Percentiles rank a stretch among this genome's conserved stretches.
These are phyloP conservation scores for Drosophila affinis DNA, from an alignment of 2,888 invertebrate species.

Conservation along the genomic window DNA sequence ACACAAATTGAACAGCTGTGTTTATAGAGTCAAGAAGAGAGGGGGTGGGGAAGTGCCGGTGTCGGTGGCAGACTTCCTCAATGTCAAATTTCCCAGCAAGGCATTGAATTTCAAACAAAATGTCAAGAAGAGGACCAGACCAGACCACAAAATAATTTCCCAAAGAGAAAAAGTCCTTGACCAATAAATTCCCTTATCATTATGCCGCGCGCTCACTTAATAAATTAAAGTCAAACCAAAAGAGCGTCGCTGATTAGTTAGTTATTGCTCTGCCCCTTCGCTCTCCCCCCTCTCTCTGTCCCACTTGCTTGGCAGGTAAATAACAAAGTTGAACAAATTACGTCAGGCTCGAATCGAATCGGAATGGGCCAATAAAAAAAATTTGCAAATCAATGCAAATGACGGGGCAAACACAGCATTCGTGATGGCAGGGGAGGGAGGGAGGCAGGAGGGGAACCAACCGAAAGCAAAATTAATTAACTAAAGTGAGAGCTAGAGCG, in stretches of 20 bases:
- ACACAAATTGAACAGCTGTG: constrained; percentile 42
- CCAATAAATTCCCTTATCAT: not conserved
- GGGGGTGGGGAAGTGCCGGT: not conserved
- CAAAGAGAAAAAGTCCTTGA: constrained; percentile 19
- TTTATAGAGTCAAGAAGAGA: constrained; percentile 13
- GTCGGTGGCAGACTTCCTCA: constrained; percentile 23
- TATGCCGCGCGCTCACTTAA: not conserved
- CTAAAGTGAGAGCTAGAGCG: constrained; percentile 45
- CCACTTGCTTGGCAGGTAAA: constrained; percentile 49
- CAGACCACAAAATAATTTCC: not conserved
- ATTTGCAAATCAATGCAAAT: constrained; percentile 76
- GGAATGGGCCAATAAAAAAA: constrained; percentile 40
- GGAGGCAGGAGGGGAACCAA: constrained; percentile 19
- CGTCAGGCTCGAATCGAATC: constrained; percentile 54
- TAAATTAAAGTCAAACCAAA: constrained; percentile 48
- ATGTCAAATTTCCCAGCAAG: constrained; percentile 29
- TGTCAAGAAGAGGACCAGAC: not conserved
- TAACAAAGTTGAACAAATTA: constrained; percentile 66
- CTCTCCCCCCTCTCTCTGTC: not conserved
- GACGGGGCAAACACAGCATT: constrained; percentile 47
- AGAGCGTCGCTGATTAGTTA: constrained; percentile 58
- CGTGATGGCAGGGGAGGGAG: not conserved
- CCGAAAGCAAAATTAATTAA: constrained; percentile 76
- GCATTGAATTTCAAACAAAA: constrained; percentile 36
- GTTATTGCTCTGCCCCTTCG: constrained; percentile 43